phyloP scores from a whole-genome alignment of 2,797 vertebrate species.

The Diplodus puntazzo region DNA sequence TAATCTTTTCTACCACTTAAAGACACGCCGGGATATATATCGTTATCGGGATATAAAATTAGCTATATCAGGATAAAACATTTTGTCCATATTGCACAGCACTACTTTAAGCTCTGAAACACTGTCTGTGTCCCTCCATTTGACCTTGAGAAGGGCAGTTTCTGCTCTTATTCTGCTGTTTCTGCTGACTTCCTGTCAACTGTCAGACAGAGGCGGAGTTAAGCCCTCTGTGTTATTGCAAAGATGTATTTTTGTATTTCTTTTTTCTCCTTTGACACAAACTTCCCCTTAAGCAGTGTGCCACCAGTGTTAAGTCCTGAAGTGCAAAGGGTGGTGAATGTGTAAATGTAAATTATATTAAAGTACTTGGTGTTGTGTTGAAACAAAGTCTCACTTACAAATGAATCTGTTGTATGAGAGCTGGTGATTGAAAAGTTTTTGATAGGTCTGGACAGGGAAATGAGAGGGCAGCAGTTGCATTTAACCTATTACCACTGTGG shows the following conservation, averaged over 20 bases:
- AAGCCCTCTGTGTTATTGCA: not conserved
- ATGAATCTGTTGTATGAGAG: not conserved
- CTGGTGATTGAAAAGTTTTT: not conserved
- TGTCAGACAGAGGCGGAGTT: not conserved
- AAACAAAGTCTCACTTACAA: not conserved
- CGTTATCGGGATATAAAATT: too few relatives aligned
- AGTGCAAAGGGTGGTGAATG: not conserved
- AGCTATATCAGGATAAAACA: too few relatives aligned
- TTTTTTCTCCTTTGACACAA: not conserved
- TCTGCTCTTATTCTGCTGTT: conserved; percentile 34
- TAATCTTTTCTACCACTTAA: too few relatives aligned
- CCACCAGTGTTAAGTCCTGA: not conserved
- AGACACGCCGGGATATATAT: too few relatives aligned
- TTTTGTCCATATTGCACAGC: too few relatives aligned
- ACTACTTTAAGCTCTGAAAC: not conserved
- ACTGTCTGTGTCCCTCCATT: not conserved
- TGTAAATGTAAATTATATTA: not conserved
- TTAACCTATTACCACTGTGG: not conserved
- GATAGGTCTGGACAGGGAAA: not conserved
- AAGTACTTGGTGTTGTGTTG: not conserved
- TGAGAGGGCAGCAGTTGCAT: conserved; percentile 12
- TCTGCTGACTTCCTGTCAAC: conserved; percentile 42
- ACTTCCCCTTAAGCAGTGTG: conserved; percentile 27
- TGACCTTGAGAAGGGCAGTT: conserved; percentile 17
- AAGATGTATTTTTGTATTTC: conserved; percentile 11